A percentile compares a stretch with the other conserved stretches of the same genome.
These are phyloP conservation scores for Aplodontia rufa DNA, from an alignment of 2,113 vertebrate species.

Conservation along the genomic window DNA sequence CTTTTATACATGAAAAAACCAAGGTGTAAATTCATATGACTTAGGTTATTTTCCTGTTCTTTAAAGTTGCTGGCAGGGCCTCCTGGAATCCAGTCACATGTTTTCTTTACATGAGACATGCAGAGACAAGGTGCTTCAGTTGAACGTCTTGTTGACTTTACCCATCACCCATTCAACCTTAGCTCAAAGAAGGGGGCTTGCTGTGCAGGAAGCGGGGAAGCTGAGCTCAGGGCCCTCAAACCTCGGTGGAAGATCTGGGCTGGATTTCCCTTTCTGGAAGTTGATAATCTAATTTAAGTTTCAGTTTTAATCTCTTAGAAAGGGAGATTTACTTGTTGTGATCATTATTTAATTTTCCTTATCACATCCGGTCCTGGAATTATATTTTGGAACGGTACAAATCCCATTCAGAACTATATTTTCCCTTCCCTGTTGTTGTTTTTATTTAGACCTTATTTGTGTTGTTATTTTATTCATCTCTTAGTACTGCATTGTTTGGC, in stretches of 20 bases:
- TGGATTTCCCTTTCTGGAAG: neutral
- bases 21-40: neutral
- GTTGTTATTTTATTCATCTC: too few relatives aligned
- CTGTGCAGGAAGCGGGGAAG: rapidly evolving
- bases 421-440: too few relatives aligned
- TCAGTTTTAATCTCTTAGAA: neutral
- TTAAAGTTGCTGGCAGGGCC: neutral
- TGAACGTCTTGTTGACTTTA: neutral
- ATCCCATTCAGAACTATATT: neutral
- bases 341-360: neutral
- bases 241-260: rapidly evolving
- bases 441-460: neutral
- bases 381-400: neutral
- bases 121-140: neutral
- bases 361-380: neutral
- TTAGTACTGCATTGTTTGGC: neutral
- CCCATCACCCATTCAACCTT: neutral
- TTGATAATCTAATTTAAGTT: neutral
- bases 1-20: neutral
- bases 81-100: neutral
- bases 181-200: neutral
- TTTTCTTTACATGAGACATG: neutral
- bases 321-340: neutral
- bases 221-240: neutral
- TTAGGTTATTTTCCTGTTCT: neutral